Percentiles rank a stretch among this genome's conserved stretches.
phyloP scores from a whole-genome alignment of 2,797 vertebrate genomes.

The Acanthurus lineatus region DNA sequence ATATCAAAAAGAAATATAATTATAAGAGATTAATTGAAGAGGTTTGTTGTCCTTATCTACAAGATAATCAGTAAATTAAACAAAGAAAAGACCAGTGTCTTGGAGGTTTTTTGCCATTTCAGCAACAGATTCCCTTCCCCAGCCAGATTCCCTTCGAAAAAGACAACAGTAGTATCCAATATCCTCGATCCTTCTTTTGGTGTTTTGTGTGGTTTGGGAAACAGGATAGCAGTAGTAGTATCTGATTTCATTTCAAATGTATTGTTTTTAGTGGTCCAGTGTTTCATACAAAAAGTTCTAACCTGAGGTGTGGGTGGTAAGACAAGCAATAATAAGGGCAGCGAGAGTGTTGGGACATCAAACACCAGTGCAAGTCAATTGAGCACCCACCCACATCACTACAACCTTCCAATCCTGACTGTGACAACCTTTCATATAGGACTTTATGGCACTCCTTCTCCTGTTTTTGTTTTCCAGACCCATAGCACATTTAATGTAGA shows the following conservation, averaged over 20 bases:
- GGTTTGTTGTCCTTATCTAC: too few relatives aligned
- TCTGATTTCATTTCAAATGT: constrained; percentile 58
- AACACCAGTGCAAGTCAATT: constrained; percentile 15
- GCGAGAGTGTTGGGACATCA: constrained; percentile 2
- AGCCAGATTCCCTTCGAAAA: constrained; percentile 24
- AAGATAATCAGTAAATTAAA: background rate
- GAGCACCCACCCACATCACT: constrained; percentile 13
- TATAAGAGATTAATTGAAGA: too few relatives aligned
- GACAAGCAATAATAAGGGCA: constrained; percentile 20
- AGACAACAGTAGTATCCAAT: constrained; percentile 55
- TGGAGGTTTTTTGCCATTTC: constrained; percentile 23
- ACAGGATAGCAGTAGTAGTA: constrained; percentile 29
- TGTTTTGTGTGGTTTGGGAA: constrained; percentile 60
- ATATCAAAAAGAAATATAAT: too few relatives aligned
- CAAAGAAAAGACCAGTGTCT: constrained; percentile 14
- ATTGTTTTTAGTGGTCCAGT: constrained; percentile 30
- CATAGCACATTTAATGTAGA: constrained; percentile 9
- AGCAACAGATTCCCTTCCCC: constrained; percentile 20
- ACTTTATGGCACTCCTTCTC: background rate
- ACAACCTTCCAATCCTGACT: background rate
- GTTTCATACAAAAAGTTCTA: constrained; percentile 25
- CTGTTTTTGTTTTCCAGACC: constrained; percentile 24
- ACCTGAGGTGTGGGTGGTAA: constrained; percentile 49
- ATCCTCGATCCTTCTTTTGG: constrained; percentile 35
- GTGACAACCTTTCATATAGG: constrained; percentile 2